A percentile compares a stretch with the other conserved stretches of the same genome.
Conservation (phyloP, 2,888 invertebrate species). For the Sarcophaga caerulescens region DNA sequence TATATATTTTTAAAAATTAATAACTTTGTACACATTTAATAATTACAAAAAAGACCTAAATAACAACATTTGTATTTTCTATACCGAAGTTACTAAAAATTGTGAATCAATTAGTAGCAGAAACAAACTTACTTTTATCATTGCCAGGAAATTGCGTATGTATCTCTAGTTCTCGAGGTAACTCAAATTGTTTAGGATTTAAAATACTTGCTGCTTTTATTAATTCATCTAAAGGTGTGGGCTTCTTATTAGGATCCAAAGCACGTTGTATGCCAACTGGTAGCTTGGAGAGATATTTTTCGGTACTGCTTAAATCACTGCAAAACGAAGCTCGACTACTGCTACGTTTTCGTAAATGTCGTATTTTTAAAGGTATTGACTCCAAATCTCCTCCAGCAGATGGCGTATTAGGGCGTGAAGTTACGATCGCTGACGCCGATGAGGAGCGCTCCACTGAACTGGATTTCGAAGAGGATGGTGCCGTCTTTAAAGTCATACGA, state of each 20-base stretch:
- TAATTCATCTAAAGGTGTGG: slow-evolving; percentile 88
- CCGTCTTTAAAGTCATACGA: slow-evolving; percentile 79
- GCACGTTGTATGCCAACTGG: slow-evolving; percentile 77
- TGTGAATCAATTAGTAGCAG: too few relatives aligned
- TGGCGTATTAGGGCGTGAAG: slow-evolving; percentile 78
- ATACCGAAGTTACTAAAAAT: too few relatives aligned
- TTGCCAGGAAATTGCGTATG: slow-evolving; percentile 91
- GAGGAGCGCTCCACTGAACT: slow-evolving; percentile 80
- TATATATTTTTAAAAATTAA: neutral
- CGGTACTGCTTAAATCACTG: slow-evolving; percentile 77
- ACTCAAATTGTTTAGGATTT: slow-evolving; percentile 94
- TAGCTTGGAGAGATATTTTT: slow-evolving; percentile 76
- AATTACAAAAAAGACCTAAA: too few relatives aligned
- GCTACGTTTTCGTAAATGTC: slow-evolving; percentile 80
- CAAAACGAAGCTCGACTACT: slow-evolving; percentile 75
- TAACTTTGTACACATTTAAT: neutral
- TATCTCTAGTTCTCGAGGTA: slow-evolving; percentile 90
- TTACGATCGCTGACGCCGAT: slow-evolving; percentile 70
- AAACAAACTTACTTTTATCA: slow-evolving; percentile 84
- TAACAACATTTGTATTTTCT: too few relatives aligned
- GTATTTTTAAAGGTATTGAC: slow-evolving; percentile 81
- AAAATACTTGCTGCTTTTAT: slow-evolving; percentile 91
- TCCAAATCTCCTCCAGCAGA: slow-evolving; percentile 73
- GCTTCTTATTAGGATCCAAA: slow-evolving; percentile 80
- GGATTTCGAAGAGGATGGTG: slow-evolving; percentile 81